Evolutionary conservation across 2,797 vertebrate genomes (phyloP).

Genomic region (Ambastaia sidthimunki): DNA sequence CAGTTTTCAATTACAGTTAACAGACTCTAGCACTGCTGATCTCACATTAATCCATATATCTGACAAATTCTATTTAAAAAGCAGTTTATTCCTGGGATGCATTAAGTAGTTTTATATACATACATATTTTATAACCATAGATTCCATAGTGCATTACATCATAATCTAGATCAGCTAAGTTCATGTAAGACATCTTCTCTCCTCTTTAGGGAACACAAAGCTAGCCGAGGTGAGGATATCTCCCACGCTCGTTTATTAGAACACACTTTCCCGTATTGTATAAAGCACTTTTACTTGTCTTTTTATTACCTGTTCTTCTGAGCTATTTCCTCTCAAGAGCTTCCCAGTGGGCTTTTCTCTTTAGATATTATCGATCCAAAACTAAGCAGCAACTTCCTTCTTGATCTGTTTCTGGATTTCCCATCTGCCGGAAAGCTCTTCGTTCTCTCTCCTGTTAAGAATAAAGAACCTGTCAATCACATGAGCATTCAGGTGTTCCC

Average conservation of each 20-base stretch:
- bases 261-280: slow-evolving; percentile 27
- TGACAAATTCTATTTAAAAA: neutral
- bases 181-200: neutral
- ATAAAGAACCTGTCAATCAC: slow-evolving; percentile 47
- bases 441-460: slow-evolving; percentile 32
- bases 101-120: neutral
- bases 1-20: slow-evolving; percentile 15
- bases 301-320: slow-evolving; percentile 47
- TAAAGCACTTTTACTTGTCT: slow-evolving; percentile 37
- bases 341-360: slow-evolving; percentile 47
- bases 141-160: neutral
- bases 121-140: neutral
- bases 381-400: slow-evolving; percentile 48
- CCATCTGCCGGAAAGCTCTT: slow-evolving; percentile 33
- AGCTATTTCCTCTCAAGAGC: slow-evolving; percentile 51
- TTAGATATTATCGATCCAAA: slow-evolving; percentile 50
- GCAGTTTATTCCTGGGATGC: neutral
- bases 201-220: neutral
- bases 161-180: slow-evolving; percentile 8
- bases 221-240: neutral
- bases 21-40: slow-evolving; percentile 5
- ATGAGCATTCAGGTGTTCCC: slow-evolving; percentile 9
- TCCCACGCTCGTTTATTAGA: neutral
- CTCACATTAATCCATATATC: slow-evolving; percentile 6
- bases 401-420: slow-evolving; percentile 36